These are phyloP conservation scores for Conus betulinus DNA, from an alignment of 1,140 invertebrate genomes.

Conservation along the genomic window DNA sequence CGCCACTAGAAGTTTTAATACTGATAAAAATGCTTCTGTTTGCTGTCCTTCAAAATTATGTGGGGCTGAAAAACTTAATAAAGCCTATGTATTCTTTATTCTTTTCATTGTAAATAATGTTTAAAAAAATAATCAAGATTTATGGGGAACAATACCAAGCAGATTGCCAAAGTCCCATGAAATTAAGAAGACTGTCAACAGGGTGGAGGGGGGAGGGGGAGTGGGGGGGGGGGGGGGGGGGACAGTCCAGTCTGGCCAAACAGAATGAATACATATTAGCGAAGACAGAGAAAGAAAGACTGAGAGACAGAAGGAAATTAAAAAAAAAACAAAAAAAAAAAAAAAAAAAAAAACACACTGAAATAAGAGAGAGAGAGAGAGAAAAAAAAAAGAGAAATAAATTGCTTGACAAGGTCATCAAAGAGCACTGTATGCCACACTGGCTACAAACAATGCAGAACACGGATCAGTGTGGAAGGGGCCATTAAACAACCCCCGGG, in stretches of 20 bases:
- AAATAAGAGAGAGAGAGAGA: neutral
- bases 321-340: neutral
- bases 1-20: no score
- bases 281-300: neutral
- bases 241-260: conserved; percentile 27
- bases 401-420: conserved; percentile 31
- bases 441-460: conserved; percentile 36
- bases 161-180: conserved; percentile 17
- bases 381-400: conserved; percentile 8
- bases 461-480: conserved; percentile 27
- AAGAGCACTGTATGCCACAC: conserved; percentile 33
- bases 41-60: no score
- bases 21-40: no score
- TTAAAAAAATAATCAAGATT: no score
- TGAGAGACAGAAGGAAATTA: neutral
- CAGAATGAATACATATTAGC: conserved; percentile 8
- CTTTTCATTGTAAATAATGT: no score
- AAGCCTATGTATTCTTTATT: no score
- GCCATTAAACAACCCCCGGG: neutral
- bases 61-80: no score
- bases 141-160: conserved; percentile 8
- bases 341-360: no score
- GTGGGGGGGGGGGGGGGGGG: neutral
- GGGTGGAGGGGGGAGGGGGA: neutral
- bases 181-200: conserved; percentile 13